Percentiles rank a stretch among this genome's conserved stretches.
Evolutionary conservation across 2,797 vertebrate genomes (phyloP).

Genomic region (Sebastes cheni): DNA sequence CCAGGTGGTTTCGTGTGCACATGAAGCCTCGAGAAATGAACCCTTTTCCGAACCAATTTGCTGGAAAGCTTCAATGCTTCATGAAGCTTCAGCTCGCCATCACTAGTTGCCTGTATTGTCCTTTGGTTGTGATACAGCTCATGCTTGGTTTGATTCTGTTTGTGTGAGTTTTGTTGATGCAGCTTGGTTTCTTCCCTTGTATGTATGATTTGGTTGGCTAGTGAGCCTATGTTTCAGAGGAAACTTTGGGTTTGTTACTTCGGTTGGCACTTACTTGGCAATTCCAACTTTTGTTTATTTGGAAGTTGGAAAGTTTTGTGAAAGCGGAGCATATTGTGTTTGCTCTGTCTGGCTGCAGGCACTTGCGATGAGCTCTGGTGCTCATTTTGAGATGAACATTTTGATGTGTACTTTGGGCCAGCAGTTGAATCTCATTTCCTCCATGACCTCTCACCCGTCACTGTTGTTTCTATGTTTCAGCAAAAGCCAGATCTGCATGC

Average conservation of each 20-base stretch:
- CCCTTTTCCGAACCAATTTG: too few relatives aligned
- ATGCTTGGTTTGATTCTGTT: background rate
- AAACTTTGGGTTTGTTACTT: background rate
- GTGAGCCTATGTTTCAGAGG: background rate
- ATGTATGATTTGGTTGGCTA: background rate
- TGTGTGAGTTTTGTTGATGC: background rate
- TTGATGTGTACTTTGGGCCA: background rate
- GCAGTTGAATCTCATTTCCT: background rate
- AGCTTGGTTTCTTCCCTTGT: background rate
- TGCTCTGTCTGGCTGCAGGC: background rate
- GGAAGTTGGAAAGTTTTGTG: background rate
- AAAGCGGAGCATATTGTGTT: background rate
- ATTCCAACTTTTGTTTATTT: background rate
- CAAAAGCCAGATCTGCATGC: background rate
- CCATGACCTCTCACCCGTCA: background rate
- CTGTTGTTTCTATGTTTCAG: background rate
- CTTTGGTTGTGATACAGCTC: background rate
- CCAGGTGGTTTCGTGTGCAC: too few relatives aligned
- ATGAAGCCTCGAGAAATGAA: too few relatives aligned
- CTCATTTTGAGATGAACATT: background rate
- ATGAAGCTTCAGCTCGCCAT: too few relatives aligned
- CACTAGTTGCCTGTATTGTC: background rate
- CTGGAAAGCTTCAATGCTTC: too few relatives aligned
- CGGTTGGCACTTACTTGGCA: background rate
- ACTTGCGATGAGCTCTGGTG: background rate